These are phyloP conservation scores for Scaptomyza pallida DNA, from an alignment of 1,140 invertebrate species.

Conservation along the genomic window DNA sequence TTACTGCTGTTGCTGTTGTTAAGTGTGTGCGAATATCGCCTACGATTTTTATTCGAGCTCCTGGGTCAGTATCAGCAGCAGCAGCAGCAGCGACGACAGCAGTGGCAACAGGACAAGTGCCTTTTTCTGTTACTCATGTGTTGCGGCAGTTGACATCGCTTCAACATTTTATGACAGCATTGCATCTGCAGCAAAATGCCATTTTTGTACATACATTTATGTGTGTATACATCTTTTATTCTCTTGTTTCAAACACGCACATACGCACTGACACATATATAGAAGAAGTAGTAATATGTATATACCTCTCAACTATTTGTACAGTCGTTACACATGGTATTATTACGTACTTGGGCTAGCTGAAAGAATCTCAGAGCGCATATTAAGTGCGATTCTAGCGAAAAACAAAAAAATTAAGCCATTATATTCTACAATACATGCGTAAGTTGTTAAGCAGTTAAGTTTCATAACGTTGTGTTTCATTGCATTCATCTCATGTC, in stretches of 20 bases:
- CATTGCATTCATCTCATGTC: not conserved
- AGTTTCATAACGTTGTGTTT: not conserved
- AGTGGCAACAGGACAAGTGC: not conserved
- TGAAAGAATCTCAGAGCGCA: not conserved
- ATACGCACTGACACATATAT: not conserved
- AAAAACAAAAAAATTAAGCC: no score
- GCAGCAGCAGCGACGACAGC: no score
- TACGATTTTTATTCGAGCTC: not conserved
- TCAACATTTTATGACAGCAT: slow-evolving; percentile 9
- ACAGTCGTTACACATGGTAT: not conserved
- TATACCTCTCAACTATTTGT: not conserved
- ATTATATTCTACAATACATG: not conserved
- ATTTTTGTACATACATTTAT: not conserved
- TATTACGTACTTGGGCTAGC: not conserved
- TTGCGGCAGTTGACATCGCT: slow-evolving; percentile 4
- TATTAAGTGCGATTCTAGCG: not conserved
- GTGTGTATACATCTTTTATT: not conserved
- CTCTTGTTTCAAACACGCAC: not conserved
- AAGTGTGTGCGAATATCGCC: not conserved
- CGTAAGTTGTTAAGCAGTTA: not conserved
- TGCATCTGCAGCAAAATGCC: no score
- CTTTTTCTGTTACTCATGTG: not conserved
- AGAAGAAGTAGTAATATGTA: no score
- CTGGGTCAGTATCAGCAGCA: no score
- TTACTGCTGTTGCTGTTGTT: not conserved